These are phyloP conservation scores for Pluvianellus socialis DNA, from an alignment of 2,113 vertebrate genomes.

Conservation along the genomic window DNA sequence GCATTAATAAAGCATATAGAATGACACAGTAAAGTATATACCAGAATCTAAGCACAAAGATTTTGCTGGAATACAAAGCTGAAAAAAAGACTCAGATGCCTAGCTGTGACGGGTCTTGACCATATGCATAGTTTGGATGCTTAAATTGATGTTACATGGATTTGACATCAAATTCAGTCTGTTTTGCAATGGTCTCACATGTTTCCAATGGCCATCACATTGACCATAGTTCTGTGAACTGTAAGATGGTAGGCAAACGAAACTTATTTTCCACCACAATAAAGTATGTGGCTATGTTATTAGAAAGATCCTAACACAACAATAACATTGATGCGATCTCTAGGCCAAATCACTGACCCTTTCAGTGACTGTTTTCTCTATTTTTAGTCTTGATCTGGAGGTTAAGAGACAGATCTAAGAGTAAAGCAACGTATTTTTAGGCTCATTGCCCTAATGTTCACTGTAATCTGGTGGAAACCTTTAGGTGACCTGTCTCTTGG, in stretches of 20 bases:
- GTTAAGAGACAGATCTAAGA: neutral
- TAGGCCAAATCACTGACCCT: neutral
- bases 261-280: neutral
- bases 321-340: neutral
- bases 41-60: neutral
- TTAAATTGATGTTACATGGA: neutral
- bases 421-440: neutral
- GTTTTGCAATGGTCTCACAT: neutral
- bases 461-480: neutral
- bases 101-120: neutral
- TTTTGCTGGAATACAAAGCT: neutral
- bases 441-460: neutral
- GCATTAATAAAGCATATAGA: neutral
- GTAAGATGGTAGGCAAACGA: neutral
- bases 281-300: neutral
- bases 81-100: neutral
- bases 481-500: neutral
- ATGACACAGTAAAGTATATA: neutral
- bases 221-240: neutral
- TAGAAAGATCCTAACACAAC: neutral
- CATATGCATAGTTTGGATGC: neutral
- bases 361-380: neutral
- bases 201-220: neutral
- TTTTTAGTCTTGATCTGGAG: neutral
- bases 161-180: neutral